Conservation (phyloP, 2,797 vertebrate species). For the Onychomys torridus region DNA sequence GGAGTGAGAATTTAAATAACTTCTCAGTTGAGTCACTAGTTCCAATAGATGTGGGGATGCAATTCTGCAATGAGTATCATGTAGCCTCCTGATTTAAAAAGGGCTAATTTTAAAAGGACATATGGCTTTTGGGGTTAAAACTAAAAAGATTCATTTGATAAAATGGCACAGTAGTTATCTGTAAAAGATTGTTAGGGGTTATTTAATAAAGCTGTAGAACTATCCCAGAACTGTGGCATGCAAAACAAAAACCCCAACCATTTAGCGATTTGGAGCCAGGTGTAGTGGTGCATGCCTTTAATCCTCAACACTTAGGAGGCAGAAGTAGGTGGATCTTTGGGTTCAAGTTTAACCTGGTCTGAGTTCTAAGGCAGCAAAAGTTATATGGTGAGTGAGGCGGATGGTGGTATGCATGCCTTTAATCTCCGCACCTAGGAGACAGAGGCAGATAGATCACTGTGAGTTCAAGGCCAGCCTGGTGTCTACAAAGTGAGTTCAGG, state of each 20-base stretch:
- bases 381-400: background rate
- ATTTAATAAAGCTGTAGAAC: background rate
- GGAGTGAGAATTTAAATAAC: background rate
- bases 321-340: background rate
- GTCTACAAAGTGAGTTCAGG: background rate
- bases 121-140: background rate
- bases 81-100: background rate
- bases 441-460: background rate
- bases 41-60: background rate
- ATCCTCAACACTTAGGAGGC: background rate
- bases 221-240: background rate
- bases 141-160: slow-evolving; percentile 11
- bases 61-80: background rate
- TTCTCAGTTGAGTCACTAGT: background rate
- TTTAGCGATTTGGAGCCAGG: background rate
- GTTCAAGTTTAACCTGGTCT: background rate
- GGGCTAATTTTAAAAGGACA: background rate
- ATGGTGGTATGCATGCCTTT: background rate
- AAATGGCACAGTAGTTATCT: slow-evolving; percentile 30
- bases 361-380: background rate
- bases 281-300: background rate
- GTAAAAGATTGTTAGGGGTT: background rate
- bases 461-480: background rate
- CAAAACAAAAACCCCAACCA: background rate
- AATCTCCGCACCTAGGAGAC: background rate